Base-by-base conservation (phyloP, 1,140 invertebrate genomes). In the Hycleus phaleratus region DNA sequence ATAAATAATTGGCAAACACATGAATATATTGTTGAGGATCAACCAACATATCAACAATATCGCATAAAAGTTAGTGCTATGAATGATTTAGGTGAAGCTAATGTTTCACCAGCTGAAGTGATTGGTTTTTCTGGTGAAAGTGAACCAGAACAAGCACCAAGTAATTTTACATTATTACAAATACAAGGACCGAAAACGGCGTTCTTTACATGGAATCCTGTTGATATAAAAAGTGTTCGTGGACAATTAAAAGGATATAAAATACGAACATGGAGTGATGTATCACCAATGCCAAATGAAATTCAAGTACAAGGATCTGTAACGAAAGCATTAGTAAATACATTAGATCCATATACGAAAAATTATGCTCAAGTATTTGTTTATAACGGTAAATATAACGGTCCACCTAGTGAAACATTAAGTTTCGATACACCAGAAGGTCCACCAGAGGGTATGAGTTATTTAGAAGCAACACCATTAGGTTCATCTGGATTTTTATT, bases 221-320 rank as follows among this genome's bases (percentile, higher is more conserved):
- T 95, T 0, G 70, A 83, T 1, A 71, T 81, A 0, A 84, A 90
- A 46, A 86, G 86, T 0, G 83, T 96, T 0, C 77, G 83, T 24
- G 95, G 95, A n/a, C 88, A 96, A 73, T 93, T 97, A 72, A 88
- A 87, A 67, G 95, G 95, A 8, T 98, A 97, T 73, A 95, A 95
- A 75, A 92, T 97, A 51, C 89, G 94, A 75, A 95, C 90, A 1
- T 97, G 94, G 94, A 92, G 87, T 3, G 88, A 92, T n/a, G 77
- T 78, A 42, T 66, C 66, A 11, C 58, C 57, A 7, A 64, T 65
- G 25, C 75, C 85, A 46, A 80, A 88, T 49, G 91, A 95, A 74
- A 88, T 92, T 46, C 80, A 88, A 46, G 81, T 92, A n/a, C 84
- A 83, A 66, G 82, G 82, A 1, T 85, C 87, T 66, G 82, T 81